Evolutionary conservation across 2,113 vertebrate genomes (phyloP), one percentile per base, ranked within the genome.

Genomic region (Corydoras sp.): DNA sequence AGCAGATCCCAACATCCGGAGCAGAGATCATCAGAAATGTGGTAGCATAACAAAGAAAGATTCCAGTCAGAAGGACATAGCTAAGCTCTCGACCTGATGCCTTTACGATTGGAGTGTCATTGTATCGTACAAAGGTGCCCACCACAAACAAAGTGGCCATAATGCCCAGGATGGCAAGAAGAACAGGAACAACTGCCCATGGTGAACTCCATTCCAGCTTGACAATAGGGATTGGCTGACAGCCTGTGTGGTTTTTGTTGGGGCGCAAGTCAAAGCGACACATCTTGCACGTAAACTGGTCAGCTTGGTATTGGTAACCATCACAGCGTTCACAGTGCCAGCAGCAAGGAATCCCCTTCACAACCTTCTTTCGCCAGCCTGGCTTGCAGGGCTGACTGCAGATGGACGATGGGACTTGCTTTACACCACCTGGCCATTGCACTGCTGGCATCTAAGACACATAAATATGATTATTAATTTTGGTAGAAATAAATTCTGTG

Each of bases 161-260:
- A 84, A 90, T 90, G 78, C 89, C 89, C 29, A 76, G 5, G 10
- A 90, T 85, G 1, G 88, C 87, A 0, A 89, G 81, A 0, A 90
- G 86, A 64, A 90, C 87, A 3, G 89, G 89, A 60, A 89, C 82
- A 73, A 90, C 87, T 0, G 89, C 88, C 89, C 89, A 90, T 0
- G 89, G 88, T 15, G 89, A 89, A 82, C 88, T 89, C 89, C 89
- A 90, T 83, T 90, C 89, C 81, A 90, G 80, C 72, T 89, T 88
- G 1, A 89, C 83, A 56, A 89, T 88, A 31, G 89, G 89, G 51
- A 87, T 89, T 55, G 83, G 76, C 74, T 86, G 86, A 3, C 89
- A 90, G 63, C 83, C 82, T 0, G 89, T 90, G 88, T 89, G 88
- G 73, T 89, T 90, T 50, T 68, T 76, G 32, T 89, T 88, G 73